Evolutionary conservation across 2,888 invertebrate species (phyloP), one percentile per base, ranked within the genome.

Genomic region (Cryptus armator): DNA sequence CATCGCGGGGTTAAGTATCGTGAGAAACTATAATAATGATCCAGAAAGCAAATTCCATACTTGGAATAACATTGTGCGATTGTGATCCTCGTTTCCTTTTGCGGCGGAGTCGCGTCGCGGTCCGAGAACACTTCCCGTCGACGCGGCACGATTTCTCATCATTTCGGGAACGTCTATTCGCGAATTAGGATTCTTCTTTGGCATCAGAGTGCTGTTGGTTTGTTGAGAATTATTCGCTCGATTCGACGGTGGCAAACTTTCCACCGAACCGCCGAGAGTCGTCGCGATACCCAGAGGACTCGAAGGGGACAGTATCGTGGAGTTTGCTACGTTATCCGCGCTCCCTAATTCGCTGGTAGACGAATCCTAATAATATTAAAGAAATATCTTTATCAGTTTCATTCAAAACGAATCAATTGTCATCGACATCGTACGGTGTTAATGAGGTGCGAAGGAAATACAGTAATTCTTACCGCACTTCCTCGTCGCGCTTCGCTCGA

Each of bases 1-100:
- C 29, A 32, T 3, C 32, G 32, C 29, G n/a, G 29, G n/a, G 19
- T 53, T 62, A 62, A 29, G n/a, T 29, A 62, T 62, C 29, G 59
- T 70, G 43, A 48, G 66, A 74, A 53, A 32, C 0, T 37, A 37
- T 14, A 44, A 56, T 9, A 24, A 24, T 16, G 56, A 24, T 3
- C 7, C 24, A 56, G 44, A 32, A 53, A 37, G 32, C 6, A 32
- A 62, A 70, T 91, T 95, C 29, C 59, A 2, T 90, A 97, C 97
- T 94, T 97, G 97, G 91, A 99, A 97, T 53, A 99, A 96, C 99
- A 99, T 99, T 0, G 98, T 99, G 66, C 98, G 95, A 94, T 98
- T 98, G 90, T 97, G 97, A 87, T 98, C 97, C 0, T 93, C 93
- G 74, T 86, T 88, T 44, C 89, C 90, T 83, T 89, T 92, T 3